Evolutionary conservation across 2,888 invertebrate genomes (phyloP), one percentile per base, ranked within the genome.

Genomic region (Lithophane socia): DNA sequence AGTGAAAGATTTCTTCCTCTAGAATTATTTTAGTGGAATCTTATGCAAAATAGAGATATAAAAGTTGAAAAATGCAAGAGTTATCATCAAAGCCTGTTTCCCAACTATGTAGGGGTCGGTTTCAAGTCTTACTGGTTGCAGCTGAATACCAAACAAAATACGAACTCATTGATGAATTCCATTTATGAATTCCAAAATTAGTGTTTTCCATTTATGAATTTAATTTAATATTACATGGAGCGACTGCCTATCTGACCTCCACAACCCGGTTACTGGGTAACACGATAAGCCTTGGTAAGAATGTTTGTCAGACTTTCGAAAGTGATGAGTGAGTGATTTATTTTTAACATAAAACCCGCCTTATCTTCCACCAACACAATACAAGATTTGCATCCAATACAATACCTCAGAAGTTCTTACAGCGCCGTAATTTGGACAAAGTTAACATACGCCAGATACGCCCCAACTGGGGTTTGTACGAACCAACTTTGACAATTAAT

Each of bases 401-500:
- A 83, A 84, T 81, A 42, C 37, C 54, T 83, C 82, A 73, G 37
- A 80, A 80, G 65, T 86, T 87, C 88, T 88, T 88, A 83, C 83
- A 24, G 77, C 73, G 76, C 86, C 82, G 88, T 89, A 90, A 90
- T 91, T 91, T 87, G 81, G 84, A 73, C 85, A 85, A 92, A 91
- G 88, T 91, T 91, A 90, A 90, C 90, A 90, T 88, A 89, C 90
- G 85, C 85, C 83, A 87, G 90, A 91, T 92, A 92, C 90, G 90
- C 88, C 84, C 80, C 82, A 85, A 89, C 91, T 58, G 64, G 85
- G 82, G 63, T 58, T 66, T 63, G 60, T 88, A 86, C 85, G 90
- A 85, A 87, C 85, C 73, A 94, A 94, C 92, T 94, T 94, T 87
- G 90, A 92, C 93, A 94, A 94, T 94, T 94, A 94, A 93, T 94